phyloP scores from a whole-genome alignment of 2,113 vertebrate species.

The Siniperca chuatsi region DNA sequence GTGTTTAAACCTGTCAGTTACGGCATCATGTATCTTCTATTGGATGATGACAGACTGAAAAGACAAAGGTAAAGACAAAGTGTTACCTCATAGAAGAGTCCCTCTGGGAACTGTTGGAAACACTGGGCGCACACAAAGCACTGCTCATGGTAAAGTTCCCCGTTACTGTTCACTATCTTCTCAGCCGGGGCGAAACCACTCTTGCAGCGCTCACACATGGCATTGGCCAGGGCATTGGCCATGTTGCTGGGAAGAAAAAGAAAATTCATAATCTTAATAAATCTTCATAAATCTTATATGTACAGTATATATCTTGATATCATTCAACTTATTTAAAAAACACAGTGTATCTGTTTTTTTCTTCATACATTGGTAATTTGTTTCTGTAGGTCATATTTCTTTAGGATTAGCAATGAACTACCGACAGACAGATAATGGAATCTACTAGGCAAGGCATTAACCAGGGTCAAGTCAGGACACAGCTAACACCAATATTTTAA shows the following conservation, averaged over 20 bases:
- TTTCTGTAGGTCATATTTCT: background rate
- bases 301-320: background rate
- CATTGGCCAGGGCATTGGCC: slow-evolving; percentile 95
- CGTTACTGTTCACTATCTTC: slow-evolving; percentile 98
- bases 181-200: slow-evolving; percentile 93
- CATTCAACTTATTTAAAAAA: background rate
- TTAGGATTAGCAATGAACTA: background rate
- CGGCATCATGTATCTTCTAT: slow-evolving; percentile 1
- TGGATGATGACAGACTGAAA: background rate
- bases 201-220: slow-evolving; percentile 95
- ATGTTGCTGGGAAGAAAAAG: slow-evolving; percentile 90
- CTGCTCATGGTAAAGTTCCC: slow-evolving; percentile 96
- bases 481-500: background rate
- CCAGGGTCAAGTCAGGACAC: slow-evolving; percentile 2
- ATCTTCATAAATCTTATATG: no score
- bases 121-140: slow-evolving; percentile 99
- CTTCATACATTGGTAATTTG: background rate
- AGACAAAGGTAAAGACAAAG: background rate
- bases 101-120: slow-evolving; percentile 97
- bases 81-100: slow-evolving; percentile 97
- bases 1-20: background rate
- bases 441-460: background rate
- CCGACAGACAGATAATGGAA: background rate
- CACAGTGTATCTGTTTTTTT: background rate
- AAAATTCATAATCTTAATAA: background rate